phyloP scores from a whole-genome alignment of 2,113 vertebrate species.

The Cephalophus harveyi region DNA sequence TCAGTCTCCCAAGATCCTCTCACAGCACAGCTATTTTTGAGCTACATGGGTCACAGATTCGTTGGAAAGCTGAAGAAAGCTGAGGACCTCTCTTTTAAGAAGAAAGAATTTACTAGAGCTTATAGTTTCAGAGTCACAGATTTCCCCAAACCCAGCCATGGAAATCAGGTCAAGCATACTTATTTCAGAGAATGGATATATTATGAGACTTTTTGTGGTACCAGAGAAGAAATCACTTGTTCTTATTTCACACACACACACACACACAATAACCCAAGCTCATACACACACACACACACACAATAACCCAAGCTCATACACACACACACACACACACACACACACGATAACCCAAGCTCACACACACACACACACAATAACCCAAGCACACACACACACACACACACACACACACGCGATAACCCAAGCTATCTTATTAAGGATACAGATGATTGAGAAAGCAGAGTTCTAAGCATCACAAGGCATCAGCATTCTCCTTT shows the following conservation, averaged over 20 bases:
- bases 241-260: background rate
- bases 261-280: background rate
- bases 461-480: background rate
- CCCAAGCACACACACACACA: no score
- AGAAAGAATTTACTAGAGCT: background rate
- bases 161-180: background rate
- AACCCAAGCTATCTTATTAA: background rate
- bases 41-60: no score
- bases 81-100: background rate
- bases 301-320: no score
- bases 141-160: background rate
- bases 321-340: background rate
- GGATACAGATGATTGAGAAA: background rate
- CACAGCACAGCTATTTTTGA: background rate
- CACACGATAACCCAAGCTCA: background rate
- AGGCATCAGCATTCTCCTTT: background rate
- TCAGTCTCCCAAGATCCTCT: background rate
- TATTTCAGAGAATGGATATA: background rate
- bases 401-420: background rate
- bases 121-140: background rate
- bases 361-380: no score
- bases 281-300: no score
- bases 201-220: background rate
- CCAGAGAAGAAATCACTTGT: background rate
- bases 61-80: background rate